Conservation (phyloP, 2,888 invertebrate genomes). For the Calliscelio sp. region DNA sequence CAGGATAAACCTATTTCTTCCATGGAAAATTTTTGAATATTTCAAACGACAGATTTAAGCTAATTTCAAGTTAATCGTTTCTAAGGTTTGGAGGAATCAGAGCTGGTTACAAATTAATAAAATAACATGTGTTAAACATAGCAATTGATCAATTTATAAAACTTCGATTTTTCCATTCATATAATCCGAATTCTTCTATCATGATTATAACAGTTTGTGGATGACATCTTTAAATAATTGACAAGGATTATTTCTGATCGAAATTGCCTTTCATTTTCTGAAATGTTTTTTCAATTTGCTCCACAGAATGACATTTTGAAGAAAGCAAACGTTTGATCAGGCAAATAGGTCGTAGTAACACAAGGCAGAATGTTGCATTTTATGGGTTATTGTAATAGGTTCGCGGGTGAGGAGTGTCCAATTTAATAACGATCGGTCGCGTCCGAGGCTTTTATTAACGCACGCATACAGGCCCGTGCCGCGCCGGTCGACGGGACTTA, state of each 20-base stretch:
- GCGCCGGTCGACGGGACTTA: slow-evolving; percentile 57
- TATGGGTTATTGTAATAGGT: slow-evolving; percentile 84
- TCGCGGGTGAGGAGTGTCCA: slow-evolving; percentile 81
- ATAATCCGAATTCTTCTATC: too few relatives aligned
- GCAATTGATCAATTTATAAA: too few relatives aligned
- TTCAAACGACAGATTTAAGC: too few relatives aligned
- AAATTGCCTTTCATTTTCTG: too few relatives aligned
- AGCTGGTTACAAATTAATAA: too few relatives aligned
- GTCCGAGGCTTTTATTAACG: slow-evolving; percentile 85
- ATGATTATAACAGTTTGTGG: too few relatives aligned
- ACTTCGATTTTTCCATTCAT: too few relatives aligned
- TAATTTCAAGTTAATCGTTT: too few relatives aligned
- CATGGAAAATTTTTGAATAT: too few relatives aligned
- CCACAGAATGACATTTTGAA: neutral
- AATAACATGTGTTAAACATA: too few relatives aligned
- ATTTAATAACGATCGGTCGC: slow-evolving; percentile 85
- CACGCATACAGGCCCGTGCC: slow-evolving; percentile 76
- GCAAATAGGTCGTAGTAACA: slow-evolving; percentile 71
- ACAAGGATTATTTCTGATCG: neutral
- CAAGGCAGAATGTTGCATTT: slow-evolving; percentile 84
- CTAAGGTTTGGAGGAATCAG: too few relatives aligned
- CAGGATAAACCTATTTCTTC: too few relatives aligned
- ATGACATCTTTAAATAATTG: neutral
- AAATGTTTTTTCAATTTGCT: neutral
- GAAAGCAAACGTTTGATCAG: slow-evolving; percentile 11